These are phyloP conservation scores for Patella ulyssiponensis DNA, from an alignment of 2,888 invertebrate species.

Conservation along the genomic window DNA sequence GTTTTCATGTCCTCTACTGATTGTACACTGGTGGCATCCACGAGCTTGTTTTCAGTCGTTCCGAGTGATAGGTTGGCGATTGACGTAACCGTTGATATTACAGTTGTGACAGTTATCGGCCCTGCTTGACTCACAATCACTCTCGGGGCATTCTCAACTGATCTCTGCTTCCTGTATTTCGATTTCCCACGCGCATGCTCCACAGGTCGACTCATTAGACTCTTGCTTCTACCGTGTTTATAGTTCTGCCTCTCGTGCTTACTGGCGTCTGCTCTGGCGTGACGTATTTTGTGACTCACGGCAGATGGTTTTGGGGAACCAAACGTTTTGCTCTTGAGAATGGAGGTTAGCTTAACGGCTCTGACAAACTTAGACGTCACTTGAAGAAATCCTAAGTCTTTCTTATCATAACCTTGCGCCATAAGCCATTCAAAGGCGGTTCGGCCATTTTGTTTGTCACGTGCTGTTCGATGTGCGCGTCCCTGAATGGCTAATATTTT, in stretches of 20 bases:
- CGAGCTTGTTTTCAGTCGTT: too few relatives aligned
- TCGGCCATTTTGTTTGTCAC: constrained; percentile 55
- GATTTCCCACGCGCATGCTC: not conserved
- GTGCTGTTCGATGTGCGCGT: constrained; percentile 56
- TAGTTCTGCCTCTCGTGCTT: not conserved
- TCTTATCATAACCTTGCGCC: constrained; percentile 58
- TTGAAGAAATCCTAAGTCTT: constrained; percentile 52
- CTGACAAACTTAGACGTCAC: constrained; percentile 35
- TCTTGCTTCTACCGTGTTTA: not conserved
- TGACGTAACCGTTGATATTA: not conserved
- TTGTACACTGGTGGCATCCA: too few relatives aligned
- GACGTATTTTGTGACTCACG: not conserved
- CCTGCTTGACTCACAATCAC: not conserved
- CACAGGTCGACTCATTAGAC: not conserved
- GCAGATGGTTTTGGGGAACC: not conserved
- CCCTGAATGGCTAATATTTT: constrained; percentile 65
- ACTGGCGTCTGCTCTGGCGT: not conserved
- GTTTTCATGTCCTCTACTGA: too few relatives aligned
- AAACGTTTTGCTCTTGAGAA: constrained; percentile 8
- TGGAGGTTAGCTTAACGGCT: constrained; percentile 39
- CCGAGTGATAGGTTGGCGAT: not conserved
- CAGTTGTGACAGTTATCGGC: not conserved
- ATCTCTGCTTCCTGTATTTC: not conserved
- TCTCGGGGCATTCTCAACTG: not conserved
- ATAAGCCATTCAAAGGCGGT: constrained; percentile 66